Percentiles rank a stretch among this genome's conserved stretches.
These are phyloP conservation scores for Lepidotrigona ventralis DNA, from an alignment of 1,140 invertebrate genomes.

Conservation along the genomic window DNA sequence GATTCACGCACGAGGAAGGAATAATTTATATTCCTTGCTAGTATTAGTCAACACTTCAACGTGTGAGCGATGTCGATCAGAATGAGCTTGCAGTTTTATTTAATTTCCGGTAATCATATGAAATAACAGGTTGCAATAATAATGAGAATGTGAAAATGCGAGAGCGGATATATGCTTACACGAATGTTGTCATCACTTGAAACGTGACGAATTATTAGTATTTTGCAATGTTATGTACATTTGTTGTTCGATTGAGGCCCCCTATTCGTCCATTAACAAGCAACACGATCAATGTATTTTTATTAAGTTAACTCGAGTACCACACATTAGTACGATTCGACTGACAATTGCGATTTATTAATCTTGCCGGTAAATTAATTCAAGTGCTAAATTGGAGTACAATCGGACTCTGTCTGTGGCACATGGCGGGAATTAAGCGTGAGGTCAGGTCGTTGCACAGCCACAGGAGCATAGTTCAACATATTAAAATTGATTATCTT, in stretches of 20 bases:
- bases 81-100: slow-evolving; percentile 48
- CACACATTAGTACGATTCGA: slow-evolving; percentile 45
- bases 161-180: neutral
- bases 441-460: slow-evolving; percentile 63
- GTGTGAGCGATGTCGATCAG: slow-evolving; percentile 21
- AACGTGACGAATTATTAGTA: neutral
- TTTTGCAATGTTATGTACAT: neutral
- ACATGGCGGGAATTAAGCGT: slow-evolving; percentile 58
- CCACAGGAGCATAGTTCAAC: slow-evolving; percentile 56
- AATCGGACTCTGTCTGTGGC: slow-evolving; percentile 61
- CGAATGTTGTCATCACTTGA: neutral
- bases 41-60: neutral
- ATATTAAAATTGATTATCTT: slow-evolving; percentile 73
- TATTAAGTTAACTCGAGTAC: slow-evolving; percentile 43
- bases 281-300: slow-evolving; percentile 29
- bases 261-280: neutral
- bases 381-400: slow-evolving; percentile 70
- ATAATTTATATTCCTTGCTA: slow-evolving; percentile 12
- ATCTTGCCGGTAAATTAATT: slow-evolving; percentile 66
- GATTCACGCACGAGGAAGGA: slow-evolving; percentile 6
- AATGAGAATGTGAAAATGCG: slow-evolving; percentile 7
- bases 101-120: slow-evolving; percentile 51
- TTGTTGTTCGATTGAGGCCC: too few species aligned
- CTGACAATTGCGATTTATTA: slow-evolving; percentile 69
- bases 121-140: slow-evolving; percentile 26